Base-by-base conservation (phyloP, 2,797 vertebrate genomes). In the Amniataba percoides region DNA sequence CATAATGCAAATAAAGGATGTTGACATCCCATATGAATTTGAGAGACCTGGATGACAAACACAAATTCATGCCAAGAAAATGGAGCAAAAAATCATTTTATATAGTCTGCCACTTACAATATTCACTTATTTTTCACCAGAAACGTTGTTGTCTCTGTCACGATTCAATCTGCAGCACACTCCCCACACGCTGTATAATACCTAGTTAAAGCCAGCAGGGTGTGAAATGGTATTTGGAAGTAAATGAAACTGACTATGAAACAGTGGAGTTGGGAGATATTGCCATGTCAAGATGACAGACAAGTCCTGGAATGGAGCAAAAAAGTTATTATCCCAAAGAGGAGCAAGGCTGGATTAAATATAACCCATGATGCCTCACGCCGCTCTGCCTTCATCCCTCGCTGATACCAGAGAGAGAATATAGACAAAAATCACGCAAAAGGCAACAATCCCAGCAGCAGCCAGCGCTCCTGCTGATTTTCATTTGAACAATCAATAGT, bases 151-250 rank as follows among this genome's bases (percentile, higher is more conserved):
- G 97, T 98, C 96, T 97, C 96, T 98, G 97, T 98, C 97, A 97
- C 96, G 96, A 97, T 97, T 98, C 97, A 97, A 98, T 98, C 97
- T 97, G 96, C 95, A 93, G 95, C 96, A 94, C 95, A 96, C 96
- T 96, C 96, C 95, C 92, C 94, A 94, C 97, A 95, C 92, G 96
- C 97, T 97, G 96, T 97, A 95, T 95, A 95, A 95, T 95, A 95
- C 94, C 95, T 95, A 95, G 95, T 98, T 97, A 97, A 98, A 98
- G 97, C 96, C 97, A 98, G 97, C 96, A 97, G 97, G 96, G 97
- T 98, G 97, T 98, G 97, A 98, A 98, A 98, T 98, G 97, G 97
- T 97, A 96, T 98, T 98, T 98, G 97, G 97, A 97, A 98, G 98
- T 98, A 97, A 98, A 98, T 98, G 97, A 97, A 98, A 97, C 95